Conservation (phyloP, 2,113 vertebrate species). For the Lonchura striata region DNA sequence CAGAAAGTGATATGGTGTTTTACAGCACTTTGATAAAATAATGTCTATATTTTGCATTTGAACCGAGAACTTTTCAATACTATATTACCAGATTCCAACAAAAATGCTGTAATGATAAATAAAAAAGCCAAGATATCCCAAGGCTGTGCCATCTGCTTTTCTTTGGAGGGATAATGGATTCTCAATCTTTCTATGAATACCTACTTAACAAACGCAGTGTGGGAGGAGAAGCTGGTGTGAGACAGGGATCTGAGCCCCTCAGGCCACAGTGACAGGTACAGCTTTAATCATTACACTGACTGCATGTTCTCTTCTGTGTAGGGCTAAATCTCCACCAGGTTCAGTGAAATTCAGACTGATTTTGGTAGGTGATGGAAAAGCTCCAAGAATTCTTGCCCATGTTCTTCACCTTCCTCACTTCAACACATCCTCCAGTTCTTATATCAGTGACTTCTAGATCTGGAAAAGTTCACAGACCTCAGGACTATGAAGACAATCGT, state of each 20-base stretch:
- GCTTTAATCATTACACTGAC: not conserved
- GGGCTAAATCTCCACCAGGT: not conserved
- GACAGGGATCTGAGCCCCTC: not conserved
- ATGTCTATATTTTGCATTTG: not conserved
- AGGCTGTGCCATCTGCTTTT: not conserved
- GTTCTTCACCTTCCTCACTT: not conserved
- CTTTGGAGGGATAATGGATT: not conserved
- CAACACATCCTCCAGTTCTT: not conserved
- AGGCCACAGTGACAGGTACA: not conserved
- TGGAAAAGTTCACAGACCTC: not conserved
- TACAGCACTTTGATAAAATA: conserved; percentile 5
- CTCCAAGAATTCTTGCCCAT: not conserved
- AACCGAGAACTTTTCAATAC: not conserved
- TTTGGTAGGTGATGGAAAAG: not conserved
- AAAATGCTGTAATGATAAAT: not conserved
- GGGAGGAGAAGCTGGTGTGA: not conserved
- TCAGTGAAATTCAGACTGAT: not conserved
- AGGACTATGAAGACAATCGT: not conserved
- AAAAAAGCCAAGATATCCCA: not conserved
- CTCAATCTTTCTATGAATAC: not conserved
- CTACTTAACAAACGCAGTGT: not conserved
- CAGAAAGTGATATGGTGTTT: not conserved
- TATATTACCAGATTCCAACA: not conserved
- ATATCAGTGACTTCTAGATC: not conserved
- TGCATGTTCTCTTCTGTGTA: not conserved